A percentile compares a stretch with the other conserved stretches of the same genome.
phyloP scores from a whole-genome alignment of 2,888 invertebrate species.

The Limnephilus lunatus region DNA sequence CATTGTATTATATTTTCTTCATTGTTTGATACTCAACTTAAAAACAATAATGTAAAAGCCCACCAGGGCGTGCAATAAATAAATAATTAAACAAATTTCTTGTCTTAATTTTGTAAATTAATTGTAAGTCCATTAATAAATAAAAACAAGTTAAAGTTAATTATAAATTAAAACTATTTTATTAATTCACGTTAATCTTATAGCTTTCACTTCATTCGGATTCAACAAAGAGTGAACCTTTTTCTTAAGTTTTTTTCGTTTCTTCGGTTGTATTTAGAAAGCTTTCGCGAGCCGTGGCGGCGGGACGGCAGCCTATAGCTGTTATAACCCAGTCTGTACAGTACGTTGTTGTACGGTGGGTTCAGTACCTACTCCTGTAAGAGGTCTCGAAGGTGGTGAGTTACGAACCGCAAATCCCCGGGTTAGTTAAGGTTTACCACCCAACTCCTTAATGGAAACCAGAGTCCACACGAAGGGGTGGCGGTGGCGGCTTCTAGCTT shows the following conservation, averaged over 20 bases:
- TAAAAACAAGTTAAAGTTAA: not conserved
- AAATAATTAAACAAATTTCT: no score
- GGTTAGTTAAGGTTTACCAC: conserved; percentile 64
- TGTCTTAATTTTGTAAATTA: not conserved
- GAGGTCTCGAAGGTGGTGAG: conserved; percentile 45
- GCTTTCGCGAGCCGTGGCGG: conserved; percentile 4
- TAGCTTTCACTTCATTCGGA: not conserved
- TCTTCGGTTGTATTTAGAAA: conserved; percentile 17
- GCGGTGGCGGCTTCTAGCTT: not conserved
- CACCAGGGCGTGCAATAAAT: no score
- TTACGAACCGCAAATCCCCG: conserved; percentile 62
- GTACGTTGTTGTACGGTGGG: not conserved
- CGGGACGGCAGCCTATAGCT: not conserved
- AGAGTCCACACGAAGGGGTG: conserved; percentile 55
- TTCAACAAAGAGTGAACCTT: not conserved
- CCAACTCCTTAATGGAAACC: conserved; percentile 65
- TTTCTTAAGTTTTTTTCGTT: conserved; percentile 2
- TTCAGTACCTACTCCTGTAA: not conserved
- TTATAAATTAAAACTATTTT: not conserved
- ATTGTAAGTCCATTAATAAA: not conserved
- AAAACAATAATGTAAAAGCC: no score
- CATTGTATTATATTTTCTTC: no score
- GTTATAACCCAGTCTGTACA: not conserved
- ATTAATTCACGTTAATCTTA: not conserved
- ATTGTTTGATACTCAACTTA: no score